Evolutionary conservation across 2,113 vertebrate species (phyloP), one percentile per base, ranked within the genome.

Genomic region (Sclerurus mexicanus): DNA sequence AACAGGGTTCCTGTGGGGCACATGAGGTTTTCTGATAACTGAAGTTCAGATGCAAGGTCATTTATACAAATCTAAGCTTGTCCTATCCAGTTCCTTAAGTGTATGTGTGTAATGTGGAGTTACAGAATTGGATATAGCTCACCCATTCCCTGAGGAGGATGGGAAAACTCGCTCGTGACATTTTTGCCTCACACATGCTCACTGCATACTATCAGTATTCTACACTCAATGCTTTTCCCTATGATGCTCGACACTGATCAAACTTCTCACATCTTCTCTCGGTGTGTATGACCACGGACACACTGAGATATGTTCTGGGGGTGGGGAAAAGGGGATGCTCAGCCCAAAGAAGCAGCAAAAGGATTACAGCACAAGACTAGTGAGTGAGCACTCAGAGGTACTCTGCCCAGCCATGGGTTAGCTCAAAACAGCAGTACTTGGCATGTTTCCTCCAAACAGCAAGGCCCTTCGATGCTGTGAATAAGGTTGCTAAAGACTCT

Each of bases 221-320:
- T 52, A 30, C 27, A 42, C 35, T 39, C 50, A 86, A 69, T 72
- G 53, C 11, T 44, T 58, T 67, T 44, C 58, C 56, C 62, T 49
- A 2, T 15, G 52, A 39, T 24, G 31, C 14, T 86, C 28, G 80
- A 24, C 37, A 17, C 37, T 8, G 28, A 80, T 28, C 14, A 52
- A 6, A 58, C 14, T 60, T 88, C 11, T 39, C 33, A 42, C 37
- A 9, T 46, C 31, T n/a, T 75, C 17, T 53, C 30, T 59, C 25
- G 4, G 55, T 2, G 2, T 46, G 14, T 50, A 28, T 1, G 3
- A 37, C 10, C 22, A 14, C 0, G 0, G 33, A 16, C 1, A 4
- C 24, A 6, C 4, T 14, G 39, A 59, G 55, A 30, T 31, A 3
- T 7, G 7, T 85, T 60, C 39, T 71, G 27, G 4, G 14, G 20